Conservation (phyloP, 2,888 invertebrate species). For the Myopa testacea region DNA sequence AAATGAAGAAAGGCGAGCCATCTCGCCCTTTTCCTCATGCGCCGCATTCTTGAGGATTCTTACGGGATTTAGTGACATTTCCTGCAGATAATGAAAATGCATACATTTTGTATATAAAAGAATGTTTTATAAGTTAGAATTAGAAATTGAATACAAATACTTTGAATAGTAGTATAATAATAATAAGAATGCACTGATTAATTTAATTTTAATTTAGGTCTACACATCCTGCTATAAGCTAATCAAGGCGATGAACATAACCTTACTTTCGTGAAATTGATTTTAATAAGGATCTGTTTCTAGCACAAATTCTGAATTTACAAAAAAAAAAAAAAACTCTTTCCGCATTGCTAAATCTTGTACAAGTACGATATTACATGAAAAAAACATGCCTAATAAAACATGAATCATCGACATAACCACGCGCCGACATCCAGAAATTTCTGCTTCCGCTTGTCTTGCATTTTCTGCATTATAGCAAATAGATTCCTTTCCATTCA, state of each 20-base stretch:
- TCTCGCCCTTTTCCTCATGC: slow-evolving; percentile 97
- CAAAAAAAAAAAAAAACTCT: background rate
- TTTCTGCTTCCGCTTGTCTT: background rate
- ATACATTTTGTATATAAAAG: background rate
- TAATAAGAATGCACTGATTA: background rate
- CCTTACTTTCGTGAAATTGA: slow-evolving; percentile 15
- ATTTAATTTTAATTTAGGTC: too few species aligned
- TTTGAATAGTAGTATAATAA: background rate
- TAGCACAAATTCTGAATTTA: too few species aligned
- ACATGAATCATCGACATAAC: slow-evolving; percentile 29
- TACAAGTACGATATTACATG: background rate
- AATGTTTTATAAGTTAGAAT: background rate
- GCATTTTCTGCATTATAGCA: background rate
- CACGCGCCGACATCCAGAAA: slow-evolving; percentile 29
- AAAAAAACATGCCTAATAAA: background rate
- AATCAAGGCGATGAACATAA: slow-evolving; percentile 4
- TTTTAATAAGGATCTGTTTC: slow-evolving; percentile 1
- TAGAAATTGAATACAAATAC: background rate
- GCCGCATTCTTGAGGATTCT: slow-evolving; percentile 95
- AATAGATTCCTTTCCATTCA: background rate
- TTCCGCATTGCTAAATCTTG: background rate
- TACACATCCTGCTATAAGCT: background rate
- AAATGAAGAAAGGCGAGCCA: slow-evolving; percentile 96
- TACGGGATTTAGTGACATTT: slow-evolving; percentile 93
- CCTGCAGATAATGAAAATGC: slow-evolving; percentile 50